Percentiles rank a stretch among this genome's conserved stretches.
Conservation (phyloP, 30 jellyfish, hydroid and myxozoan genomes). For the Pseudorhiza aurosa region DNA sequence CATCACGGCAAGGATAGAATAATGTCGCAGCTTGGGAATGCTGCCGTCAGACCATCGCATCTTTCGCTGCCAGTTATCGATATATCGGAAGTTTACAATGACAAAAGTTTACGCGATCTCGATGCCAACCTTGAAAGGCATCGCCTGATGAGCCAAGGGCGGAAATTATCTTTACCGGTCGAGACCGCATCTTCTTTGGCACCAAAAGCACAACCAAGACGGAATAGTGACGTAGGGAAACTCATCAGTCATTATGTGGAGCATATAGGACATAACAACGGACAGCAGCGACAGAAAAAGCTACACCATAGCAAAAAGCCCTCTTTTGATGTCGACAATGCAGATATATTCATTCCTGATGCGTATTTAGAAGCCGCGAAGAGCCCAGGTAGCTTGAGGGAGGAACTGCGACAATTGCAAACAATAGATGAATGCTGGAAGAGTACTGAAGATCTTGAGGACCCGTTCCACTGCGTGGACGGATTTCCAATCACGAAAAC, state of each 20-base stretch:
- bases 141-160: neutral
- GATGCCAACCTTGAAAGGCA: neutral
- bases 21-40: neutral
- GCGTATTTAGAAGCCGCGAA: conserved; percentile 53
- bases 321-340: conserved; percentile 5
- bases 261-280: neutral
- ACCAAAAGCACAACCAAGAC: neutral
- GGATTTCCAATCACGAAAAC: neutral
- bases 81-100: neutral
- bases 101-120: neutral
- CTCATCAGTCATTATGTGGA: conserved; percentile 3
- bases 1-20: too few species aligned
- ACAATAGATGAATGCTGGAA: neutral
- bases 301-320: neutral
- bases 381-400: conserved; percentile 68
- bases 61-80: neutral
- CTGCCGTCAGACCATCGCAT: neutral
- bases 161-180: conserved; percentile 12
- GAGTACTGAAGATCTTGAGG: conserved; percentile 4
- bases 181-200: neutral
- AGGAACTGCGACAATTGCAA: conserved; percentile 38
- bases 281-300: neutral
- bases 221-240: neutral
- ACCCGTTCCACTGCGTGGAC: neutral
- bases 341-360: conserved; percentile 32